phyloP scores from a whole-genome alignment of 2,797 vertebrate genomes.

The Limnodromus scolopaceus region DNA sequence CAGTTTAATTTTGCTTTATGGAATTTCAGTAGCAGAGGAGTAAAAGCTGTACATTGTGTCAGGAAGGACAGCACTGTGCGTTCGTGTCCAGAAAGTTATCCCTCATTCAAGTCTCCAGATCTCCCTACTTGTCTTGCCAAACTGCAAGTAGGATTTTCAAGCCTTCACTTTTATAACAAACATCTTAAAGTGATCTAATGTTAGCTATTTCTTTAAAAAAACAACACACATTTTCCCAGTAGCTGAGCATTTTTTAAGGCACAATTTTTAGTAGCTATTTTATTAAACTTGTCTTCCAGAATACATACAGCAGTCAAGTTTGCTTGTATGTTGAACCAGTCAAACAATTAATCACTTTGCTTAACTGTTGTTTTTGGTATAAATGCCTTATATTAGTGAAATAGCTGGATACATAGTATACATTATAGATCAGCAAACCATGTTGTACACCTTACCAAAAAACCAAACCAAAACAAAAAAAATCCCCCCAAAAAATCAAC shows the following conservation, averaged over 20 bases:
- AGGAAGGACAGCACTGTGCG: not conserved
- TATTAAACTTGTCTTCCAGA: not conserved
- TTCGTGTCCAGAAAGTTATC: not conserved
- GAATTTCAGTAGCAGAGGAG: not conserved
- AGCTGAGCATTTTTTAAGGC: not conserved
- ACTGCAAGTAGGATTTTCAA: not conserved
- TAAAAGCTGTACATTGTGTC: not conserved
- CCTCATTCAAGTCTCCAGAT: not conserved
- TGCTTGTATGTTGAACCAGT: not conserved
- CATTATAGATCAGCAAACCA: not conserved
- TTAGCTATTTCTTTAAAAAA: not conserved
- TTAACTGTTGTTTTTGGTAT: not conserved
- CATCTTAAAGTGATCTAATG: not conserved
- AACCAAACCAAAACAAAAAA: not conserved
- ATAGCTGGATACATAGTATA: not conserved
- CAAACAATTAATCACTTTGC: not conserved
- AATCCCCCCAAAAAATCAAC: rapidly evolving
- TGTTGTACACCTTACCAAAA: not conserved
- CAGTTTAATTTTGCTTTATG: not conserved
- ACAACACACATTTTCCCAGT: not conserved
- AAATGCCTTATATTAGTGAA: not conserved
- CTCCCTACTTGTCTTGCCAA: not conserved
- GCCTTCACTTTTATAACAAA: not conserved
- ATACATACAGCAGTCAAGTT: not conserved
- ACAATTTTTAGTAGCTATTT: not conserved